These are phyloP conservation scores for silkworm (Bombyx mori) DNA, from an alignment of 1,140 invertebrate species.

Conservation along the genomic window ASM3026992v2 NC_085118.1:4929501-4930000, in stretches of 20 bases:
- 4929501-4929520: no score
- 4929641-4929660: no score
- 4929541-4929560: no score
- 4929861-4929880: conserved; percentile 71
- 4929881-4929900: conserved; percentile 69
- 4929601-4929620: no score
- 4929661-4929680: no score
- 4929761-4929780: conserved; percentile 1
- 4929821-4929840: conserved; percentile 36
- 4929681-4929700: no score
- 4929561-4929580: no score
- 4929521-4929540: no score
- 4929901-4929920: conserved; percentile 61
- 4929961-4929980: conserved; percentile 64
- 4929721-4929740: neutral
- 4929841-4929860: conserved; percentile 43
- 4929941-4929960: conserved; percentile 68
- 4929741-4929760: conserved; percentile 1
- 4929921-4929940: conserved; percentile 69
- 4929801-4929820: conserved; percentile 57
- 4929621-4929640: no score
- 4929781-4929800: conserved; percentile 47
- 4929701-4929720: neutral
- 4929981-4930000: conserved; percentile 58
- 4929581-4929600: no score